Evolutionary conservation across 2,113 vertebrate species (phyloP).

Genomic region (Lepus americanus): DNA sequence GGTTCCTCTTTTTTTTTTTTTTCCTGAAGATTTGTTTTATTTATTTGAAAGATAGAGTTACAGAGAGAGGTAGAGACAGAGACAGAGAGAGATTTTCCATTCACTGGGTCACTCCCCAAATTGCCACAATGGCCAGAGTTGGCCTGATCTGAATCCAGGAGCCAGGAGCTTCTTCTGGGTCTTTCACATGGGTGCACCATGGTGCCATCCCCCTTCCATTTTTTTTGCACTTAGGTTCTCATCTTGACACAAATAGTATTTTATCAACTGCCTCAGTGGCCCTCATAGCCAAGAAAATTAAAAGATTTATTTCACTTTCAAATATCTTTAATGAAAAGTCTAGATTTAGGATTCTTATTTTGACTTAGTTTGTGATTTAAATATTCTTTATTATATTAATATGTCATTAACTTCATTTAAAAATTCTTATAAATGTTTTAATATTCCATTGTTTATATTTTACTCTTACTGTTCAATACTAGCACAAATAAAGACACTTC

Average conservation of each 20-base stretch:
- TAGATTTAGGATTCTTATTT: neutral
- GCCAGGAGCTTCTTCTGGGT: no score
- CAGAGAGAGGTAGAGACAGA: no score
- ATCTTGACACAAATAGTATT: neutral
- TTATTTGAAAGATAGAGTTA: no score
- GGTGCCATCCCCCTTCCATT: no score
- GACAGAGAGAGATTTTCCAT: no score
- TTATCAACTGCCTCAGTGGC: neutral
- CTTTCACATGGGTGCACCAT: no score
- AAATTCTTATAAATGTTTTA: neutral
- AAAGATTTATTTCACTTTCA: neutral
- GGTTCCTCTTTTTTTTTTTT: neutral
- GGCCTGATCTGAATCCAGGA: no score
- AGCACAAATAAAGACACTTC: neutral
- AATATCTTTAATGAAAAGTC: neutral
- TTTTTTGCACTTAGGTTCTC: neutral
- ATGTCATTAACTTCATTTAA: neutral
- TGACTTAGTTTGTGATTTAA: neutral
- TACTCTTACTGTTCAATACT: neutral
- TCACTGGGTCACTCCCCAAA: no score
- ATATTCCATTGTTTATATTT: neutral
- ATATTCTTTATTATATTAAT: neutral
- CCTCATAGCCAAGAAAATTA: neutral
- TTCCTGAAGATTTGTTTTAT: neutral
- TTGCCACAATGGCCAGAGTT: no score